Evolutionary conservation across 2,888 invertebrate species (phyloP).

Genomic region (Aspidiotus destructor): DNA sequence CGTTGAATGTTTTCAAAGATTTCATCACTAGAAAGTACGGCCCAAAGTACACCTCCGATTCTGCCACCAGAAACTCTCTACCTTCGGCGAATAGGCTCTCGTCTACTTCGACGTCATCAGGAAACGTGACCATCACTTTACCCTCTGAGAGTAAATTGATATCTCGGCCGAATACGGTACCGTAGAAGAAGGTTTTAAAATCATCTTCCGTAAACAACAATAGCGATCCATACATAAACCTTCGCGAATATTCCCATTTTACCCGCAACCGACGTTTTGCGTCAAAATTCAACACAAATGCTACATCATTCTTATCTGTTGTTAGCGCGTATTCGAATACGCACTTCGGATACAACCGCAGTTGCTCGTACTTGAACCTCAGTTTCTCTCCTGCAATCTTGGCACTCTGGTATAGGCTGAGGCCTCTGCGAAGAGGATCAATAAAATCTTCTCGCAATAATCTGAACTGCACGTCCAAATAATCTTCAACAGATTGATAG

Average conservation of each 20-base stretch:
- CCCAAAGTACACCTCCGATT: conserved; percentile 70
- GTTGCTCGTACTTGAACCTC: conserved; percentile 50
- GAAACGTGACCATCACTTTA: conserved; percentile 16
- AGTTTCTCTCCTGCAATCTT: neutral
- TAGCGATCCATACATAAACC: conserved; percentile 63
- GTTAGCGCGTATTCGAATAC: conserved; percentile 17
- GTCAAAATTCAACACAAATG: conserved; percentile 35
- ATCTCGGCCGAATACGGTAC: conserved; percentile 53
- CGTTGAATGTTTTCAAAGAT: conserved; percentile 52
- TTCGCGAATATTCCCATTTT: conserved; percentile 47
- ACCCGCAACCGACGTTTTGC: conserved; percentile 37
- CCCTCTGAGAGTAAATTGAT: conserved; percentile 19
- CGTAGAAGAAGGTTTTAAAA: conserved; percentile 60
- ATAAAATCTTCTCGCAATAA: conserved; percentile 71
- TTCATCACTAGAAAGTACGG: conserved; percentile 65
- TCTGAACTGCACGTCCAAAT: conserved; percentile 69
- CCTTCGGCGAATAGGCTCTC: neutral
- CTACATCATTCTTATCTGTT: conserved; percentile 35
- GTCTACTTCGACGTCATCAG: neutral
- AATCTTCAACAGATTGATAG: conserved; percentile 57
- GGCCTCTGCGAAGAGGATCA: conserved; percentile 58
- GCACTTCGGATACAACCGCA: conserved; percentile 53
- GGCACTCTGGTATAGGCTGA: conserved; percentile 2
- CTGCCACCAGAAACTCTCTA: conserved; percentile 40
- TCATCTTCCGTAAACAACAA: conserved; percentile 60